Evolutionary conservation across 2,888 invertebrate genomes (phyloP).

Genomic region (Stomorhina lunata): DNA sequence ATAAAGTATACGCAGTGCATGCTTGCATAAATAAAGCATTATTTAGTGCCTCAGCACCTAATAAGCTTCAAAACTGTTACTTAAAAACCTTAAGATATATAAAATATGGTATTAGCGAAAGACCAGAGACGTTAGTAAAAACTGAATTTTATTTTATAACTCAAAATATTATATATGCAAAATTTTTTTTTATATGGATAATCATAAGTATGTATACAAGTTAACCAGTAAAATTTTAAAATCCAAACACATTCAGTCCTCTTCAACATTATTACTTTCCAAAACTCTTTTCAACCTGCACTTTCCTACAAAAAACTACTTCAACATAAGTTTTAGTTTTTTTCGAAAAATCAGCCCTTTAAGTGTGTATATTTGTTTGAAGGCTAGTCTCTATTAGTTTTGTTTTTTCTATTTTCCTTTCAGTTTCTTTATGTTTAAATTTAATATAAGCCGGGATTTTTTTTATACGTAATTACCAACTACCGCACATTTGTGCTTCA

Average conservation of each 20-base stretch:
- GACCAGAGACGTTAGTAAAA: neutral
- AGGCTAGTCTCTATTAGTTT: neutral
- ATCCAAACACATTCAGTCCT: neutral
- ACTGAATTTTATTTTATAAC: neutral
- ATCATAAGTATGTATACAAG: no score
- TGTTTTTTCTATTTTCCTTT: neutral
- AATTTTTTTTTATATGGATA: no score
- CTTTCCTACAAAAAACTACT: neutral
- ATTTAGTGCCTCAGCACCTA: neutral
- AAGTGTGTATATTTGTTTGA: neutral
- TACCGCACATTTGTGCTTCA: neutral
- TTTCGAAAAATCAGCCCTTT: neutral
- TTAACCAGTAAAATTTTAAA: no score
- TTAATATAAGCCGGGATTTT: neutral
- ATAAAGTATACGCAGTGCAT: slow-evolving; percentile 16
- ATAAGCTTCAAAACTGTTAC: slow-evolving; percentile 1
- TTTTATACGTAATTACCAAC: neutral
- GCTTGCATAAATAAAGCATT: neutral
- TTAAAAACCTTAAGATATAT: neutral
- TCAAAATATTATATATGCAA: no score
- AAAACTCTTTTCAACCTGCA: neutral
- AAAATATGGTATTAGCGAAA: neutral
- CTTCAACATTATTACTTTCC: no score
- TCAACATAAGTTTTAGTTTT: neutral
- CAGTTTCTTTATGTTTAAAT: neutral